These are phyloP conservation scores for Ivindomyrus marchei DNA, from an alignment of 2,113 vertebrate genomes.

Conservation along the genomic window DNA sequence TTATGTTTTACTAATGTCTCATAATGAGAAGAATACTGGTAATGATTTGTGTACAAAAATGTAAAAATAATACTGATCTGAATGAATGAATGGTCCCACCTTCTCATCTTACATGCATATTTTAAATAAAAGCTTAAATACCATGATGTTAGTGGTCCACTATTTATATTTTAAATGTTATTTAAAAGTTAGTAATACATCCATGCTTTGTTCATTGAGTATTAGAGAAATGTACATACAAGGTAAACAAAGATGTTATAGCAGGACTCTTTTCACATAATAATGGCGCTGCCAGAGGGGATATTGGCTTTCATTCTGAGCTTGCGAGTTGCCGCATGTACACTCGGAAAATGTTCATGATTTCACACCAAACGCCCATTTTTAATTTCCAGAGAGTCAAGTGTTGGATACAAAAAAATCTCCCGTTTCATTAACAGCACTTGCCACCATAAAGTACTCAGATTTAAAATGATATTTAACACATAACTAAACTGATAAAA, in stretches of 20 bases:
- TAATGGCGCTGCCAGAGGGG: background rate
- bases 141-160: background rate
- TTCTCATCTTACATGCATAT: background rate
- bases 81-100: background rate
- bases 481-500: background rate
- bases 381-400: background rate
- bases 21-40: background rate
- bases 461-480: background rate
- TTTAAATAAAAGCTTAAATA: background rate
- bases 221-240: background rate
- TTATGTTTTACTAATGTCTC: background rate
- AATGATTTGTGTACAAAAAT: background rate
- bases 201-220: background rate
- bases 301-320: background rate
- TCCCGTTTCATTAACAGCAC: background rate
- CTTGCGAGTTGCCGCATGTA: background rate
- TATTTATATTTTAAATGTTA: background rate
- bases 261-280: background rate
- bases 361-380: conserved; percentile 2
- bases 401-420: background rate
- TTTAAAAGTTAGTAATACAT: background rate
- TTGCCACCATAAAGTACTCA: background rate
- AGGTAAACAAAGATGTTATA: background rate
- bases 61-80: background rate
- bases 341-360: background rate